Conservation (phyloP, 2,888 invertebrate species). For the Boloria euphrosyne region DNA sequence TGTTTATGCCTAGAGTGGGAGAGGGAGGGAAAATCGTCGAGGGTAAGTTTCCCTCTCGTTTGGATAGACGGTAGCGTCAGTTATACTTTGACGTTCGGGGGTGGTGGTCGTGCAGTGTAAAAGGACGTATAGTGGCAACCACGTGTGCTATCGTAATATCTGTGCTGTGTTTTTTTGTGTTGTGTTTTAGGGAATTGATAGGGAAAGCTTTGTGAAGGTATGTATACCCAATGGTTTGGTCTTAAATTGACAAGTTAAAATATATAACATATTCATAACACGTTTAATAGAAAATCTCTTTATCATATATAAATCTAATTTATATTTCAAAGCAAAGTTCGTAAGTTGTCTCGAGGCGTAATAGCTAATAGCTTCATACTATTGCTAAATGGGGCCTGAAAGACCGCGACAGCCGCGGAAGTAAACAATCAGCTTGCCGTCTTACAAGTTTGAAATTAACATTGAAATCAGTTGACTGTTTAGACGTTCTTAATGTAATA, state of each 20-base stretch:
- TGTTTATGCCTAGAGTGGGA: constrained; percentile 37
- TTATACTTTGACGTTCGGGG: constrained; percentile 55
- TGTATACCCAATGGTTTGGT: background rate
- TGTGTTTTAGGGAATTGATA: constrained; percentile 29
- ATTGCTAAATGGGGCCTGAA: constrained; percentile 8
- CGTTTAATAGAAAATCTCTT: too few relatives aligned
- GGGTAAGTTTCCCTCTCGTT: constrained; percentile 76
- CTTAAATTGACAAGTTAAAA: too few relatives aligned
- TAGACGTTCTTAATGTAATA: background rate
- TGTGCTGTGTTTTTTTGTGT: constrained; percentile 35
- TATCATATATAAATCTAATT: too few relatives aligned
- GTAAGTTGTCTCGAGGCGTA: background rate
- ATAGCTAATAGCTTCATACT: background rate
- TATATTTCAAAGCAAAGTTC: too few relatives aligned
- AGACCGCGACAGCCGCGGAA: constrained; percentile 12
- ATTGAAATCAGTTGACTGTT: constrained; percentile 3
- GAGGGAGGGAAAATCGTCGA: constrained; percentile 43
- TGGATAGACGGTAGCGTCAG: constrained; percentile 59
- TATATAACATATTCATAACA: too few relatives aligned
- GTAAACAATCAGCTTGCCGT: constrained; percentile 20
- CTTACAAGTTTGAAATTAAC: constrained; percentile 13
- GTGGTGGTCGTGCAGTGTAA: constrained; percentile 44
- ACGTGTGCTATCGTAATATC: constrained; percentile 39
- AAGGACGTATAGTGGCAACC: constrained; percentile 27
- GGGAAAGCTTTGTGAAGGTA: constrained; percentile 29